phyloP scores from a whole-genome alignment of 2,797 vertebrate genomes.

The Microtus californicus region DNA sequence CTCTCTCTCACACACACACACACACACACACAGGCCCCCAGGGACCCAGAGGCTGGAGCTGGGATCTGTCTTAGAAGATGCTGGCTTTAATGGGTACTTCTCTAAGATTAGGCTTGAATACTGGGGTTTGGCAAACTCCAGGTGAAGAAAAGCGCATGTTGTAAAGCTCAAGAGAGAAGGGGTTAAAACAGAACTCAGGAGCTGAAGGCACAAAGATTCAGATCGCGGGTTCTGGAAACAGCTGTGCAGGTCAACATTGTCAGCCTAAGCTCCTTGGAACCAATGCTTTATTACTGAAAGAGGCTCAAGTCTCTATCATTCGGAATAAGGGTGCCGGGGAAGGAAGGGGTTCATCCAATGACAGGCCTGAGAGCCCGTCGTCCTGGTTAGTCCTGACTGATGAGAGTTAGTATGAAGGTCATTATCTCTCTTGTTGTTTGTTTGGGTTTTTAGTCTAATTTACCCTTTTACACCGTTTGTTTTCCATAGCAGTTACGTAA shows the following conservation, averaged over 20 bases:
- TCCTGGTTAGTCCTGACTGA: background rate
- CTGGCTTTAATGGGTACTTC: background rate
- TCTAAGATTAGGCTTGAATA: slow-evolving; percentile 39
- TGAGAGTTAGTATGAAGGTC: background rate
- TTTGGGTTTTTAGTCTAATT: background rate
- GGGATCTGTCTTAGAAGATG: background rate
- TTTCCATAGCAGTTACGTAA: background rate
- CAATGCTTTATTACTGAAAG: background rate
- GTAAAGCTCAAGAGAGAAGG: background rate
- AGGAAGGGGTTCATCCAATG: background rate
- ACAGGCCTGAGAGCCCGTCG: slow-evolving; percentile 42
- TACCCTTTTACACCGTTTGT: slow-evolving; percentile 17
- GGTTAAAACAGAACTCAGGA: slow-evolving; percentile 12
- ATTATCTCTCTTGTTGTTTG: background rate
- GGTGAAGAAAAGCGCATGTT: background rate
- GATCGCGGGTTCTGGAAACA: background rate
- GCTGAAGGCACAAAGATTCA: background rate
- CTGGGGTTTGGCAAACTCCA: slow-evolving; percentile 34
- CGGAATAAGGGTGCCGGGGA: background rate
- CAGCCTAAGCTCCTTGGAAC: background rate
- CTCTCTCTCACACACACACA: background rate
- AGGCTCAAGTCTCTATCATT: background rate
- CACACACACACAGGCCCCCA: background rate
- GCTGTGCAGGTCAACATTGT: background rate
- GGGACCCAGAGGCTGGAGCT: background rate